A percentile compares a stretch with the other conserved stretches of the same genome.
Conservation (phyloP, 2,113 vertebrate species). For the Prunella fulvescens region DNA sequence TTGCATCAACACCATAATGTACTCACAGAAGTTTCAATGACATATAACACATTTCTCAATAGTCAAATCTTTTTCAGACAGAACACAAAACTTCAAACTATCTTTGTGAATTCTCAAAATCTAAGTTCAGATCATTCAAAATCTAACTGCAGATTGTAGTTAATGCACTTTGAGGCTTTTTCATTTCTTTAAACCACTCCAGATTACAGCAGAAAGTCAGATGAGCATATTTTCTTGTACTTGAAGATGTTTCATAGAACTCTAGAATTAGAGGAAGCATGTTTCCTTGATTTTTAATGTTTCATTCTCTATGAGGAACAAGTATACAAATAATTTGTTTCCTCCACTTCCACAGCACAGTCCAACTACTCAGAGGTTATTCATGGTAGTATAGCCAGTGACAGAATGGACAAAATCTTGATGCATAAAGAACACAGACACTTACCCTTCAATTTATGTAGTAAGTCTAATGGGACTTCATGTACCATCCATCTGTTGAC, state of each 20-base stretch:
- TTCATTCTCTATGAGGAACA: not conserved
- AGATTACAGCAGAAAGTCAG: not conserved
- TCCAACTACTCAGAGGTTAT: not conserved
- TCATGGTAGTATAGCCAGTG: not conserved
- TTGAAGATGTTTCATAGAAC: not conserved
- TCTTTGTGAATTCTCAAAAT: not conserved
- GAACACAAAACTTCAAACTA: not conserved
- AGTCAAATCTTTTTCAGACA: not conserved
- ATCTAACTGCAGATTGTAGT: not conserved
- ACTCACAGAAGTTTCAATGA: not conserved
- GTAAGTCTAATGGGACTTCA: not conserved
- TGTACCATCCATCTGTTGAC: not conserved
- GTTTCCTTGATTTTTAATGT: not conserved
- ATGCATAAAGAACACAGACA: not conserved
- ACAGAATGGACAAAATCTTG: not conserved
- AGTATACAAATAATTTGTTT: not conserved
- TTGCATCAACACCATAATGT: not conserved
- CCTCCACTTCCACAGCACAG: not conserved
- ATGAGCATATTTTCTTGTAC: not conserved
- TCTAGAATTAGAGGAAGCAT: not conserved
- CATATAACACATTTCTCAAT: not conserved
- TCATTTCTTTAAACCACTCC: not conserved
- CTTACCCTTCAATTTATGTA: slow-evolving; percentile 49
- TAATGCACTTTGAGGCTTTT: not conserved
- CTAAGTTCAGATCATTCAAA: not conserved